Percentiles rank a stretch among this genome's conserved stretches.
These are phyloP conservation scores for Coptodon bakossiorum DNA, from an alignment of 2,113 vertebrate genomes.

Conservation along the genomic window DNA sequence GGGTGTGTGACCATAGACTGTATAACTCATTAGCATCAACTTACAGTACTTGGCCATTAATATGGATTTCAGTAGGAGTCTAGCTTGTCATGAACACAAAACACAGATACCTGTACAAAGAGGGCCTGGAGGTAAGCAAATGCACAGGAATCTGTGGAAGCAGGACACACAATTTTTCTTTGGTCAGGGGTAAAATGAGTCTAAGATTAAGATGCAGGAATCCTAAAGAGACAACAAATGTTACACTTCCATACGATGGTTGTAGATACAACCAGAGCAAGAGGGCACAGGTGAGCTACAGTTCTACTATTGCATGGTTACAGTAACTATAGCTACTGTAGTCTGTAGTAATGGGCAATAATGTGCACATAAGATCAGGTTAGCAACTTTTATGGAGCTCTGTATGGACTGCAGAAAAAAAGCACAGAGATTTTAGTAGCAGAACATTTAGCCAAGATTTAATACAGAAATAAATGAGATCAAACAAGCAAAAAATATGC, in stretches of 20 bases:
- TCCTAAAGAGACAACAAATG: neutral
- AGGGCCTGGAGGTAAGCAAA: neutral
- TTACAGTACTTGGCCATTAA: neutral
- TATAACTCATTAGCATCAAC: neutral
- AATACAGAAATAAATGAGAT: neutral
- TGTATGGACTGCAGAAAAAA: neutral
- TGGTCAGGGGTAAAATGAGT: conserved; percentile 16
- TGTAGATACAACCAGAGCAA: neutral
- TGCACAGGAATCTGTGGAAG: neutral
- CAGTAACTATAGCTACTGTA: neutral
- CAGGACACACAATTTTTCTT: neutral
- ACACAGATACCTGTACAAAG: neutral
- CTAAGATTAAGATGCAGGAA: neutral
- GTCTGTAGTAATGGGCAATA: neutral
- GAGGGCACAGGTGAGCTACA: neutral
- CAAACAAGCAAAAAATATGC: neutral
- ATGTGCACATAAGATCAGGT: neutral
- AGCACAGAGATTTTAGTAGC: neutral
- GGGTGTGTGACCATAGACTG: neutral
- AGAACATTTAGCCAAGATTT: neutral
- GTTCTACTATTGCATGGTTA: neutral
- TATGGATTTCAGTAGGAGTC: neutral
- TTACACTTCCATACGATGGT: neutral
- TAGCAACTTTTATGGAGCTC: neutral
- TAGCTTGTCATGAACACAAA: neutral